Evolutionary conservation across 2,113 vertebrate genomes (phyloP).

Genomic region (Prunella himalayana): DNA sequence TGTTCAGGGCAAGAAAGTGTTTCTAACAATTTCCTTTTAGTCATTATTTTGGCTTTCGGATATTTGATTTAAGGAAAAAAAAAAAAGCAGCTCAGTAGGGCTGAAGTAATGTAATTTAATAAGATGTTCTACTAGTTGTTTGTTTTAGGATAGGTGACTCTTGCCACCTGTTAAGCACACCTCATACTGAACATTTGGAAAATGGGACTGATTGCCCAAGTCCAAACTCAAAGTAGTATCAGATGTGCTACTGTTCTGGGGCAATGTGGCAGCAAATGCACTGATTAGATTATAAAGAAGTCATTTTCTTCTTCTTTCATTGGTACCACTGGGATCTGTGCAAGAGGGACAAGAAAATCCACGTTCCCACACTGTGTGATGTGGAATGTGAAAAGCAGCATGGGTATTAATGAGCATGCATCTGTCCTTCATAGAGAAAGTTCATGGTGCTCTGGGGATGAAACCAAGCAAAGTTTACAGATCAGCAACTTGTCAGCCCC

Average conservation of each 20-base stretch:
- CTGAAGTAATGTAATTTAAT: not conserved
- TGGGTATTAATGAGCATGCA: not conserved
- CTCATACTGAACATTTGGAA: not conserved
- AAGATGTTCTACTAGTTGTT: not conserved
- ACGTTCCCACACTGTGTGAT: accelerated
- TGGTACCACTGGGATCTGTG: not conserved
- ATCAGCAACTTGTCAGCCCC: slow-evolving; percentile 47
- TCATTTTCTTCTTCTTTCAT: not conserved
- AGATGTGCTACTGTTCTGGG: not conserved
- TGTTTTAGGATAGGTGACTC: not conserved
- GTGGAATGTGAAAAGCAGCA: not conserved
- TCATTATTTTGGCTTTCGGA: not conserved
- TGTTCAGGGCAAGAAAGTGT: not conserved
- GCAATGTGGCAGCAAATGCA: not conserved
- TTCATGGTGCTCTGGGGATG: slow-evolving; percentile 18
- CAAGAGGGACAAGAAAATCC: not conserved
- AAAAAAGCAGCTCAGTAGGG: not conserved
- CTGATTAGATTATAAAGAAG: not conserved
- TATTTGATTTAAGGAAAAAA: not conserved
- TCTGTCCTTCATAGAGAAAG: not conserved
- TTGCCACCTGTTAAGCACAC: not conserved
- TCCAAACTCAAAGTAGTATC: not conserved
- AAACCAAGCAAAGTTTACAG: slow-evolving; percentile 49
- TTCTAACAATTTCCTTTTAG: not conserved
- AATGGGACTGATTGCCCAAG: not conserved